phyloP scores from a whole-genome alignment of 2,797 vertebrate species.

The Phrynocephalus vlangalii region DNA sequence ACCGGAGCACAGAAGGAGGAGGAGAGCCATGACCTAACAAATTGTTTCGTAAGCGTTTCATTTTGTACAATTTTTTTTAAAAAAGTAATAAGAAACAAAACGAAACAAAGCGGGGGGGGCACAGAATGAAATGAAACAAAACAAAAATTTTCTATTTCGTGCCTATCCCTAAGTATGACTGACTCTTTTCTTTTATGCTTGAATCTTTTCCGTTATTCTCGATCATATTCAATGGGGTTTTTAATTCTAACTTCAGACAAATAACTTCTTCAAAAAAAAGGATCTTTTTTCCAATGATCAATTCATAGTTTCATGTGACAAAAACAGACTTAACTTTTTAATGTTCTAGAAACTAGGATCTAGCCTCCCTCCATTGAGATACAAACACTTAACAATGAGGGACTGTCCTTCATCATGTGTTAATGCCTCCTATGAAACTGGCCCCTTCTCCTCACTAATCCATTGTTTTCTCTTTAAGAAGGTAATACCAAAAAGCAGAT shows the following conservation, averaged over 20 bases:
- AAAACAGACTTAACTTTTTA: background rate
- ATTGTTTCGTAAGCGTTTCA: too few species aligned
- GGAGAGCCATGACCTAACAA: too few species aligned
- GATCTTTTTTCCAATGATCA: background rate
- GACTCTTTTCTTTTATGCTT: background rate
- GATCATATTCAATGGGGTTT: background rate
- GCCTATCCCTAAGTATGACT: too few species aligned
- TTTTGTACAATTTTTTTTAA: too few species aligned
- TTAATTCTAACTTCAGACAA: background rate
- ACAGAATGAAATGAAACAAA: too few species aligned
- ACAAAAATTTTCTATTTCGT: too few species aligned
- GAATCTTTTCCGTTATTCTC: background rate
- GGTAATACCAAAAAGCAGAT: constrained; percentile 22
- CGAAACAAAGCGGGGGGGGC: too few species aligned
- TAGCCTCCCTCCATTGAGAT: background rate
- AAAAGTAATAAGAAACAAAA: too few species aligned
- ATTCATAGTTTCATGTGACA: constrained; percentile 4
- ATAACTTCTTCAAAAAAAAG: too few species aligned
- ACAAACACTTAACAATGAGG: constrained; percentile 20
- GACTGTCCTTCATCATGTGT: background rate
- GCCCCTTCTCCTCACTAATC: constrained; percentile 47
- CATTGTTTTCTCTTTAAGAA: constrained; percentile 51
- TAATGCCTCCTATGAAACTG: constrained; percentile 55
- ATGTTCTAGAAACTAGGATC: background rate
- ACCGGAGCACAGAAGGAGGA: too few species aligned